These are phyloP conservation scores for Hylaeus anthracinus DNA, from an alignment of 1,140 invertebrate species.

Conservation along the genomic window DNA sequence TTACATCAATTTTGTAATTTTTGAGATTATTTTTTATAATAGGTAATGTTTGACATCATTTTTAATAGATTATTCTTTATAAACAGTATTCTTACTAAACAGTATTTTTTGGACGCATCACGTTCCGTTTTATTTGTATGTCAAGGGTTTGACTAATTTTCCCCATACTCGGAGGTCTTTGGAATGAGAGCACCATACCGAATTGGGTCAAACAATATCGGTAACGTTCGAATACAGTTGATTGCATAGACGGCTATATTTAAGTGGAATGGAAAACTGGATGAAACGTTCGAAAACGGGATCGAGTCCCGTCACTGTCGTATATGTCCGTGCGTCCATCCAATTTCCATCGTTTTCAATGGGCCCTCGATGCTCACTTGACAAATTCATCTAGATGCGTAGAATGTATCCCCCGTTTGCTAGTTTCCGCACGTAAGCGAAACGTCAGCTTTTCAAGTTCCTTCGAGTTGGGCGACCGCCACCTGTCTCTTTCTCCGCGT, in stretches of 20 bases:
- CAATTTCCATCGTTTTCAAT: slow-evolving; percentile 62
- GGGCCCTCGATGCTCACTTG: slow-evolving; percentile 64
- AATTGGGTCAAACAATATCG: neutral
- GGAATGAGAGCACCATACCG: no score
- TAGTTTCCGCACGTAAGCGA: slow-evolving; percentile 77
- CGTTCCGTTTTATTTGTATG: no score
- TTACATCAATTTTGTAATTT: no score
- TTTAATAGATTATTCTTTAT: no score
- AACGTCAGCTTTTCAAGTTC: slow-evolving; percentile 75
- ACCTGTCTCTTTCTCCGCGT: slow-evolving; percentile 14
- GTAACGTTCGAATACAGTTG: neutral
- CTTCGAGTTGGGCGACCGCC: slow-evolving; percentile 51
- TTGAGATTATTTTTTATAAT: no score
- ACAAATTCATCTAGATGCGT: slow-evolving; percentile 68
- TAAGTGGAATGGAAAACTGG: neutral
- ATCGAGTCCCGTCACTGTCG: neutral
- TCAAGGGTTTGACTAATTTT: no score
- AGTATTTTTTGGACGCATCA: no score
- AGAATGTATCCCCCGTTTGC: slow-evolving; percentile 58
- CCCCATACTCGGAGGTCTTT: neutral
- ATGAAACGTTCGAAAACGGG: neutral
- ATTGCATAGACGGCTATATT: neutral
- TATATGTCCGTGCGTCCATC: slow-evolving; percentile 31
- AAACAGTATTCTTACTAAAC: no score
- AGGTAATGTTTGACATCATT: no score